Evolutionary conservation across 2,113 vertebrate species (phyloP).

Genomic region (Geococcyx californianus): DNA sequence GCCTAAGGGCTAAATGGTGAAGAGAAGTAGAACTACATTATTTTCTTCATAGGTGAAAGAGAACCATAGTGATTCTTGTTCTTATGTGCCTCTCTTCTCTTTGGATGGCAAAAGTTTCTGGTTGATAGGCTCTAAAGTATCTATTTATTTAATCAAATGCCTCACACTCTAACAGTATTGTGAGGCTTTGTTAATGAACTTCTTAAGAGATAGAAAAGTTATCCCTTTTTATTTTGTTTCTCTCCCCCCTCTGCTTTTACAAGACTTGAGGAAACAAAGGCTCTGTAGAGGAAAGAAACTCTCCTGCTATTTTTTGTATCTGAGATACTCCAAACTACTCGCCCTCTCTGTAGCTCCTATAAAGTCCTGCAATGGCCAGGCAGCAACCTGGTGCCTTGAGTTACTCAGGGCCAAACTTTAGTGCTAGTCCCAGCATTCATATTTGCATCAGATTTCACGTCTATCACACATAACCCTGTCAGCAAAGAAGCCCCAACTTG

Average conservation of each 20-base stretch:
- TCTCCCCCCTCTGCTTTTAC: neutral
- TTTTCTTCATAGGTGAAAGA: neutral
- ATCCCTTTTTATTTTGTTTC: neutral
- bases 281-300: neutral
- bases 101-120: neutral
- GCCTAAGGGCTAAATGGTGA: constrained; percentile 35
- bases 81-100: neutral
- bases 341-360: neutral
- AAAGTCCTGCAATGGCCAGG: neutral
- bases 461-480: rapidly evolving
- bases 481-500: neutral
- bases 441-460: neutral
- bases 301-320: neutral
- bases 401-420: neutral
- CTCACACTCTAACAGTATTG: neutral
- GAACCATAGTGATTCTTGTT: neutral
- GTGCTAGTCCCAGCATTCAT: neutral
- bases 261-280: neutral
- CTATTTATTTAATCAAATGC: constrained; percentile 22
- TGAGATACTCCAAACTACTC: neutral
- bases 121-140: constrained; percentile 1
- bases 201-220: neutral
- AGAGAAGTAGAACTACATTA: neutral
- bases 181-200: constrained; percentile 20
- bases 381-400: neutral